Evolutionary conservation across 2,113 vertebrate species (phyloP).

Genomic region (Pavo muticus): DNA sequence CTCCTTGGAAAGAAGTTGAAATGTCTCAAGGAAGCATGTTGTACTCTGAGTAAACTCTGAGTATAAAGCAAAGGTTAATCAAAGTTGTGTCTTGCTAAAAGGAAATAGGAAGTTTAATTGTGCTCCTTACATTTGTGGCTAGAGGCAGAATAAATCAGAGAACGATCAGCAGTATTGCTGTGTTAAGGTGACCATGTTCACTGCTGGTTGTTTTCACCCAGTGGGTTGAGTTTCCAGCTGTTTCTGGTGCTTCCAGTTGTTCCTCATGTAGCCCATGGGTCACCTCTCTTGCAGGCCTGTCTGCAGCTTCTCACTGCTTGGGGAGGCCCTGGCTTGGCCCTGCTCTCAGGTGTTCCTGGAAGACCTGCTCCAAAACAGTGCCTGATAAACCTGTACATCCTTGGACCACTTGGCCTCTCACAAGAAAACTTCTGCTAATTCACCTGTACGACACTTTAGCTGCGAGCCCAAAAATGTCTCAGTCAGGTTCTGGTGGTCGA

Average conservation of each 20-base stretch:
- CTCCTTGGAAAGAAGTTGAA: neutral
- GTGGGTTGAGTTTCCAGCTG: neutral
- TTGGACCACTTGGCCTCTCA: neutral
- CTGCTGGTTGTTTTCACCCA: neutral
- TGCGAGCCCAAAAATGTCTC: neutral
- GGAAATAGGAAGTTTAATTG: neutral
- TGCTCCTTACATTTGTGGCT: neutral
- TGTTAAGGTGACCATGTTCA: rapidly evolving
- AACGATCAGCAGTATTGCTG: rapidly evolving
- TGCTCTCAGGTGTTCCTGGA: neutral
- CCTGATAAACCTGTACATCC: neutral
- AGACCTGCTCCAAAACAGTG: neutral
- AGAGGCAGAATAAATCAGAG: neutral
- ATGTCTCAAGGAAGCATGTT: neutral
- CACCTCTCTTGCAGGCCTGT: neutral
- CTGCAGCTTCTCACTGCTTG: neutral
- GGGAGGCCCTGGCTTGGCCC: neutral
- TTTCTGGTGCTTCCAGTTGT: neutral
- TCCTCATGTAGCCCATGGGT: neutral
- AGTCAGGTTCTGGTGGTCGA: neutral
- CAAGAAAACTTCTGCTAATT: neutral
- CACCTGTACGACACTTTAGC: too few species aligned
- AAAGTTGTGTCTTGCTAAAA: neutral
- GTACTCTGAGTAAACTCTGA: neutral
- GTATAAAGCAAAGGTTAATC: conserved; percentile 15